Conservation (phyloP, 2,888 invertebrate species). For the Hylaea fasciaria region DNA sequence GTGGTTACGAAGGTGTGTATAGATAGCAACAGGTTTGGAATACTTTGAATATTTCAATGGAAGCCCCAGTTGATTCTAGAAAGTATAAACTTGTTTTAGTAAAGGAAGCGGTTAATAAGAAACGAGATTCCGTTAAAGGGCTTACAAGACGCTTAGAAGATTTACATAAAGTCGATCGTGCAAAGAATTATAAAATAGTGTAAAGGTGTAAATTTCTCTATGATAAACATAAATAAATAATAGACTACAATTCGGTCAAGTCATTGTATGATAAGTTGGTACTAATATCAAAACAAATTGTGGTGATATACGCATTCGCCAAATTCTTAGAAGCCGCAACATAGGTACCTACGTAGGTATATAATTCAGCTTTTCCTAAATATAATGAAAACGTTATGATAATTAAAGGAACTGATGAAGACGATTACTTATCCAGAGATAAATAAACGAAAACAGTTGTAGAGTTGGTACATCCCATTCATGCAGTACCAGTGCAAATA, state of each 20-base stretch:
- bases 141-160: constrained; percentile 7
- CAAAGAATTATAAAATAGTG: background rate
- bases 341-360: no score
- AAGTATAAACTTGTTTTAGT: constrained; percentile 45
- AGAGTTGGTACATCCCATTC: background rate
- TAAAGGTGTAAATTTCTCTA: no score
- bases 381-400: no score
- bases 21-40: constrained; percentile 42
- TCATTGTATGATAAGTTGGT: no score
- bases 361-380: no score
- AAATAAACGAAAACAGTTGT: background rate
- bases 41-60: constrained; percentile 44
- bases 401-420: no score
- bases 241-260: no score
- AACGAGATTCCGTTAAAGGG: constrained; percentile 24
- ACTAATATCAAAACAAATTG: no score
- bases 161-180: background rate
- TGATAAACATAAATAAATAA: no score
- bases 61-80: constrained; percentile 42
- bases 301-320: no score
- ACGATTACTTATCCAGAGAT: no score
- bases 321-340: no score
- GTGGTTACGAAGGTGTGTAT: constrained; percentile 16
- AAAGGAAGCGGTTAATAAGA: constrained; percentile 26
- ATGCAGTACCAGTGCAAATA: background rate